These are phyloP conservation scores for Oncorhynchus tshawytscha DNA, from an alignment of 2,113 vertebrate genomes.

Conservation along the genomic window DNA sequence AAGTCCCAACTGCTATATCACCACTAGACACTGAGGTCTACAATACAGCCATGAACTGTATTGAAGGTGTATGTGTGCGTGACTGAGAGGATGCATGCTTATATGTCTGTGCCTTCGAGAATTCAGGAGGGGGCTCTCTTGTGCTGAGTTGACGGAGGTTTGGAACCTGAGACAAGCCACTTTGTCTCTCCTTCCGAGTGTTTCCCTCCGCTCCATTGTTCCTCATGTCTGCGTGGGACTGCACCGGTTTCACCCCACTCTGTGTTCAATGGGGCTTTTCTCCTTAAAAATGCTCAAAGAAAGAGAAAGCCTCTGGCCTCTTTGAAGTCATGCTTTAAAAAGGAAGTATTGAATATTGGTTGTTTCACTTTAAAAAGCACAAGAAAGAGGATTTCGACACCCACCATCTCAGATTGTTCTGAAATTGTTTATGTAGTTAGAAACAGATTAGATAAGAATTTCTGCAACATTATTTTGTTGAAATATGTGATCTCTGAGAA, in stretches of 20 bases:
- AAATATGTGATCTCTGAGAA: too few species aligned
- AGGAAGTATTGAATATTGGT: background rate
- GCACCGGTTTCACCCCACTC: background rate
- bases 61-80: background rate
- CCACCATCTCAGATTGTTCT: too few species aligned
- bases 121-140: background rate
- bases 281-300: constrained; percentile 1
- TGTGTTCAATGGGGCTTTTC: background rate
- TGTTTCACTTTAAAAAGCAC: too few species aligned
- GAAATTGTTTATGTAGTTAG: too few species aligned
- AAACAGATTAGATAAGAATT: too few species aligned
- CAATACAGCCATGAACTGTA: background rate
- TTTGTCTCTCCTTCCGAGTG: background rate
- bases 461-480: too few species aligned
- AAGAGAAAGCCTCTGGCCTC: constrained; percentile 14
- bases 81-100: background rate
- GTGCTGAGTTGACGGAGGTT: background rate
- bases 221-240: constrained; percentile 1
- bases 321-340: constrained; percentile 17
- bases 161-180: constrained; percentile 27
- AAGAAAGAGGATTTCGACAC: too few species aligned
- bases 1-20: background rate
- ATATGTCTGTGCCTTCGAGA: background rate
- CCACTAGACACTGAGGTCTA: too few species aligned
- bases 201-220: background rate